These are phyloP conservation scores for Drosophila planitibia DNA, from an alignment of 2,888 invertebrate genomes.

Conservation along the genomic window DNA sequence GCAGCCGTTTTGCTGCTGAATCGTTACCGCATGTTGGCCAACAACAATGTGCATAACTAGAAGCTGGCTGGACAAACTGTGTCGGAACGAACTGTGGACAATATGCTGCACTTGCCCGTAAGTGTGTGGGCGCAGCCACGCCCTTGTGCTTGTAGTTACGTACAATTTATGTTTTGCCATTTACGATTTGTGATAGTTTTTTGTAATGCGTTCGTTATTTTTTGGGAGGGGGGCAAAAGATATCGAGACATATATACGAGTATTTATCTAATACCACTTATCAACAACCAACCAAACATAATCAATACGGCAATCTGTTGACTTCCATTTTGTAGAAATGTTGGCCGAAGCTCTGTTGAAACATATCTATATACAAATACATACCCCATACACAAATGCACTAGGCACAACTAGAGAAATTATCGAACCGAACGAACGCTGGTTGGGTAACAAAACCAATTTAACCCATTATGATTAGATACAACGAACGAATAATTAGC, in stretches of 20 bases:
- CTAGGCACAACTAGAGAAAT: slow-evolving; percentile 40
- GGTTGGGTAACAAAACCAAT: slow-evolving; percentile 28
- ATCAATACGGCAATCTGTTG: slow-evolving; percentile 61
- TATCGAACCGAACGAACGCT: slow-evolving; percentile 32
- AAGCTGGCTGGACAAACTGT: not conserved
- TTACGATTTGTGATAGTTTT: slow-evolving; percentile 67
- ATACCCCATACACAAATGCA: slow-evolving; percentile 27
- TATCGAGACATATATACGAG: slow-evolving; percentile 51
- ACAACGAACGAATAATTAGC: slow-evolving; percentile 51
- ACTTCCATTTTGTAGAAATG: slow-evolving; percentile 68
- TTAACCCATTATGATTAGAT: slow-evolving; percentile 27
- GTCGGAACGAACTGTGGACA: slow-evolving; percentile 52
- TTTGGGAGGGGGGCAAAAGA: slow-evolving; percentile 21
- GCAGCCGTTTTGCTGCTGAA: slow-evolving; percentile 62
- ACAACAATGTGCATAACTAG: slow-evolving; percentile 67
- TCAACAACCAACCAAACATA: slow-evolving; percentile 48
- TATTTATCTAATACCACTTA: slow-evolving; percentile 39
- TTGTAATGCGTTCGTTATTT: slow-evolving; percentile 22
- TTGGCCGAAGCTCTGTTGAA: slow-evolving; percentile 54
- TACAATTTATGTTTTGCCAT: slow-evolving; percentile 45
- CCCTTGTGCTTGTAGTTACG: slow-evolving; percentile 60
- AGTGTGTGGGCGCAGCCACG: slow-evolving; percentile 50
- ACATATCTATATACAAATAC: slow-evolving; percentile 53
- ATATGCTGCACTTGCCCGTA: slow-evolving; percentile 63
- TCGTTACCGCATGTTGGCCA: slow-evolving; percentile 69